Conservation (phyloP, 1,140 invertebrate genomes). For the Dysdera silvatica region DNA sequence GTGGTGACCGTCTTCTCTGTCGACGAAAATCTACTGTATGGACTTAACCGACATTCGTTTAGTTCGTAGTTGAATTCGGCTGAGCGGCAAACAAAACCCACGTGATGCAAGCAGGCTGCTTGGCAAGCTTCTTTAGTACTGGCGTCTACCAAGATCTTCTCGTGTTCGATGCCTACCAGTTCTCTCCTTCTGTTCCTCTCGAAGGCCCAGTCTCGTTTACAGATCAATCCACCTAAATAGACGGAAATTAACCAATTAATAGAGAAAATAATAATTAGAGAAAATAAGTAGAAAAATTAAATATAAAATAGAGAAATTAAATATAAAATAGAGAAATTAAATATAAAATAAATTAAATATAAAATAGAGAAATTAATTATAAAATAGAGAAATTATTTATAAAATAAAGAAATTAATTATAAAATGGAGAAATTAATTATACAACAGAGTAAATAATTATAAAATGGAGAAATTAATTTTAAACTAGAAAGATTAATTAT, state of each 20-base stretch:
- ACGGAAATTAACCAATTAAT: not conserved
- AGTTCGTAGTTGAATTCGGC: slow-evolving; percentile 79
- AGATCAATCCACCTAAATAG: not conserved
- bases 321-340: too few relatives aligned
- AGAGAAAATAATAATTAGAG: too few relatives aligned
- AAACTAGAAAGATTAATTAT: too few relatives aligned
- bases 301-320: too few relatives aligned
- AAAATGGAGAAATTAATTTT: too few relatives aligned
- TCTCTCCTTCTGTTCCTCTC: slow-evolving; percentile 68
- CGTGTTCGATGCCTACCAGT: slow-evolving; percentile 48
- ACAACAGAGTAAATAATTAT: too few relatives aligned
- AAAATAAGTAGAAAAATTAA: too few relatives aligned
- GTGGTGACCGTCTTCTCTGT: slow-evolving; percentile 27
- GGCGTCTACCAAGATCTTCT: slow-evolving; percentile 46
- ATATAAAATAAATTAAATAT: too few relatives aligned
- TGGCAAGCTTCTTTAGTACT: slow-evolving; percentile 72
- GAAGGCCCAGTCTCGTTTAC: slow-evolving; percentile 64
- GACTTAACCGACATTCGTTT: slow-evolving; percentile 73
- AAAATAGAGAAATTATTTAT: too few relatives aligned
- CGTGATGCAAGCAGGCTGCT: slow-evolving; percentile 74
- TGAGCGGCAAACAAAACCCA: slow-evolving; percentile 80
- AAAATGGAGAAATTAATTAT: too few relatives aligned
- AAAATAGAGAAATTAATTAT: too few relatives aligned
- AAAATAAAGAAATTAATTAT: too few relatives aligned
- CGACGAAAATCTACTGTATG: slow-evolving; percentile 62